Percentiles rank a stretch among this genome's conserved stretches.
Conservation (phyloP, 2,888 invertebrate genomes). For the Chesias legatella region DNA sequence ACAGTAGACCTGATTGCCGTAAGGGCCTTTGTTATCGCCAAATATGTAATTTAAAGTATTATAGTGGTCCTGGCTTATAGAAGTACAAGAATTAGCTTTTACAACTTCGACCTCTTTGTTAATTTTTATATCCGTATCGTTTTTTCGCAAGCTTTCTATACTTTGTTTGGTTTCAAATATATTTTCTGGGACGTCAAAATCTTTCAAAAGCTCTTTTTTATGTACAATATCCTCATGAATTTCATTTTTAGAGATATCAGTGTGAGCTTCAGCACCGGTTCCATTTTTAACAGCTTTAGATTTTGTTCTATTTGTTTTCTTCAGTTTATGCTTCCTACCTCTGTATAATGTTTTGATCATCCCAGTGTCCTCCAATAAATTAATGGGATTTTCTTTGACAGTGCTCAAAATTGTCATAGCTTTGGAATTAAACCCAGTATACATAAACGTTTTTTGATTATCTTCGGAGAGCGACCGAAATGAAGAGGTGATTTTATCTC, state of each 20-base stretch:
- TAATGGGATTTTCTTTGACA: conserved; percentile 13
- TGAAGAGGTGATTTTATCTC: conserved; percentile 33
- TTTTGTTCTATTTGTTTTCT: conserved; percentile 11
- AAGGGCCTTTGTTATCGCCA: conserved; percentile 37
- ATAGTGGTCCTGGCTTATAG: conserved; percentile 32
- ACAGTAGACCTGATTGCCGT: conserved; percentile 50
- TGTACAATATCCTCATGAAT: neutral
- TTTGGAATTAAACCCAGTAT: conserved; percentile 24
- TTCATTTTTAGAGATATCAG: neutral
- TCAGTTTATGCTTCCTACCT: conserved; percentile 28
- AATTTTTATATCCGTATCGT: conserved; percentile 33
- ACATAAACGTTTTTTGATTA: conserved; percentile 23
- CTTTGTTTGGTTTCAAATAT: conserved; percentile 12
- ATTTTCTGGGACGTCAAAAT: neutral
- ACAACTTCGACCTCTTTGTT: conserved; percentile 27
- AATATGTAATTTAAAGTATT: conserved; percentile 57
- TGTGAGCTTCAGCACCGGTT: conserved; percentile 4
- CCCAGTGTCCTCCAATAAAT: conserved; percentile 30
- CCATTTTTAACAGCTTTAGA: conserved; percentile 11
- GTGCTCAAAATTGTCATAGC: conserved; percentile 20
- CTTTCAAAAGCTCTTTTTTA: neutral
- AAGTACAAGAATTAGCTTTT: conserved; percentile 47
- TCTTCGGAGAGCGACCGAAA: conserved; percentile 26
- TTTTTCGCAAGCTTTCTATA: conserved; percentile 36
- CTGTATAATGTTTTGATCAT: conserved; percentile 43